Evolutionary conservation across 2,888 invertebrate genomes (phyloP).

Genomic region (Xestia ashworthii): DNA sequence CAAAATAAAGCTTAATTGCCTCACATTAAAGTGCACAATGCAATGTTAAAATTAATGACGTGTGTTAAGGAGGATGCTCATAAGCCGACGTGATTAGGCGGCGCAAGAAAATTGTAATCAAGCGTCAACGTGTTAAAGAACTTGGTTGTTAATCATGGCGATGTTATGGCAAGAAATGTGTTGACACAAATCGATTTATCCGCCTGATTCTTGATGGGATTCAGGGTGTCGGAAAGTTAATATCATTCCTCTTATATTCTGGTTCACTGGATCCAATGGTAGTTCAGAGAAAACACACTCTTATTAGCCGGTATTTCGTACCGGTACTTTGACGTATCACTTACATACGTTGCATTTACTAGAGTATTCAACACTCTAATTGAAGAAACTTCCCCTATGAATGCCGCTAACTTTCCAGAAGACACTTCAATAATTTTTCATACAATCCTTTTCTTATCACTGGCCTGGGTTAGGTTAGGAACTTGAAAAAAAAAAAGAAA

Average conservation of each 20-base stretch:
- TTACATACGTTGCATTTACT: neutral
- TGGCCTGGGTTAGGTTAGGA: too few relatives aligned
- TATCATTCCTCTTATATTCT: constrained; percentile 10
- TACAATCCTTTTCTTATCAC: neutral
- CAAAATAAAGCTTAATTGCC: constrained; percentile 57
- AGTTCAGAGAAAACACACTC: neutral
- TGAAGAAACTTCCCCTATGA: neutral
- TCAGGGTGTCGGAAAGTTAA: constrained; percentile 10
- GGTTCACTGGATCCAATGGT: neutral
- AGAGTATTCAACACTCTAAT: neutral
- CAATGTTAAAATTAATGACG: constrained; percentile 58
- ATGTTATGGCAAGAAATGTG: constrained; percentile 39
- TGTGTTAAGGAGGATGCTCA: constrained; percentile 45
- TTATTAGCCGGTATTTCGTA: neutral
- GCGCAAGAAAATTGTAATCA: constrained; percentile 53
- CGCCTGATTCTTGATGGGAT: constrained; percentile 10
- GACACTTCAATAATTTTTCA: neutral
- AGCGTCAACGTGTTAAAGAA: constrained; percentile 30
- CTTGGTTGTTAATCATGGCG: constrained; percentile 33
- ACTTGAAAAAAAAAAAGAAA: too few relatives aligned
- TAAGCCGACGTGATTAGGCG: constrained; percentile 33
- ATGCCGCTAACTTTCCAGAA: neutral
- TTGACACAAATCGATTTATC: constrained; percentile 36
- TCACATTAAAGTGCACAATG: constrained; percentile 59
- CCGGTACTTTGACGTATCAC: neutral